Base-by-base conservation (phyloP, 2,888 invertebrate species). In the Trissolcus brochymenae region DNA sequence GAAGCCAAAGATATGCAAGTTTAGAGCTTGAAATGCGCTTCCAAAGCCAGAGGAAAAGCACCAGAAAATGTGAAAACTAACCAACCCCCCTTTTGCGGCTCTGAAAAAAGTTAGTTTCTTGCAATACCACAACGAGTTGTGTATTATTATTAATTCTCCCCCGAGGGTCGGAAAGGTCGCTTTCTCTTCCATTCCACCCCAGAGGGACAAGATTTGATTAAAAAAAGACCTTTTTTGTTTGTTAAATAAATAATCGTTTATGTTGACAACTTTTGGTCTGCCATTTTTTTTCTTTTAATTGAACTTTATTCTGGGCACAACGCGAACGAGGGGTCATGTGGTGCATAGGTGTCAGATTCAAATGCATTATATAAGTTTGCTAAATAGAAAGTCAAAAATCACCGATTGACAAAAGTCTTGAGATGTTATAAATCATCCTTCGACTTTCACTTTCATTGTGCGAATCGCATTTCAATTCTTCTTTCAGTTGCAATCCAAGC, bases 31-130 rank as follows among this genome's bases (percentile, higher is more conserved):
- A 72, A 65, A 72, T 60, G 54, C 65, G 65, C 59, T 57, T 65
- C 72, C 60, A 65, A 65, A 65, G 66, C 73, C 66, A 73, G 65
- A 65, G 60, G 72, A 65, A 65, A 72, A 65, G 72, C 72, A 65
- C 65, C 72, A 49, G 72, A 72, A 72, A 72, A 65, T 64, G 64
- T 54, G 71, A 59, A 73, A 60, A 60, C 65, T 19, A 66, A 73
- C 66, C 73, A 60, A 66, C 73, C 73, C 73, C 73, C 73, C 73
- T 56, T 66, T 73, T 73, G 73, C 66, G 73, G 61, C 73, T 73
- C 73, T 73, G 73, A 73, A 73, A 73, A 73, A 73, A 73, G 73
- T 73, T 66, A 73, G 65, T 49, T 65, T 60, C 61, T 66, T 73
- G 73, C 66, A 73, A 61, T 73, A 73, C 60, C 65, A 73, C 16